A percentile compares a stretch with the other conserved stretches of the same genome.
Evolutionary conservation across 1,140 invertebrate species (phyloP).

Genomic region (Megathymus violae): DNA sequence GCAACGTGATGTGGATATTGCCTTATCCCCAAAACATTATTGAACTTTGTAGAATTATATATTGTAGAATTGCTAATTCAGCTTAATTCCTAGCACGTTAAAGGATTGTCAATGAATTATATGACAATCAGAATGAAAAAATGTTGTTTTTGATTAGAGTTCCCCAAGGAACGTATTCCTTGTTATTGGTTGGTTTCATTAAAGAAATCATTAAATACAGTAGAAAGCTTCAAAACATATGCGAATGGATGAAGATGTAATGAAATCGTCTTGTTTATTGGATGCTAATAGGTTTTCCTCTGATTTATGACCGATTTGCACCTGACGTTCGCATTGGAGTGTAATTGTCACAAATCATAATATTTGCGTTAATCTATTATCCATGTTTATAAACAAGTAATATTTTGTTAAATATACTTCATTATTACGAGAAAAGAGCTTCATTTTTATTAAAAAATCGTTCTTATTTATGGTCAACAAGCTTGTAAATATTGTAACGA

Average conservation of each 20-base stretch:
- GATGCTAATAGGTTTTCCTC: conserved; percentile 42
- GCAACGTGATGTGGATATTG: not conserved
- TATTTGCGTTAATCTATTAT: conserved; percentile 53
- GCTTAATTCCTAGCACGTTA: not conserved
- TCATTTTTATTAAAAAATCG: not conserved
- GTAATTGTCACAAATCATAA: conserved; percentile 62
- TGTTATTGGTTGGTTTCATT: too few species aligned
- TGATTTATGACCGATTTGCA: conserved; percentile 51
- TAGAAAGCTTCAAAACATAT: too few species aligned
- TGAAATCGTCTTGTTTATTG: not conserved
- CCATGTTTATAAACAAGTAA: conserved; percentile 49
- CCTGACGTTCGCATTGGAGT: conserved; percentile 50
- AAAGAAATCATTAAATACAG: too few species aligned
- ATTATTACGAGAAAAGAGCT: conserved; percentile 28
- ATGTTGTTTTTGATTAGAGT: too few species aligned
- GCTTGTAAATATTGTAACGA: too few species aligned
- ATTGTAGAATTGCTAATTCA: conserved; percentile 7
- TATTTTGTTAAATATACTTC: conserved; percentile 55
- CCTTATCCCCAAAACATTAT: conserved; percentile 6
- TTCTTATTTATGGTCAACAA: not conserved
- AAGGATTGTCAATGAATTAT: conserved; percentile 9
- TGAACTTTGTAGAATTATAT: conserved; percentile 16
- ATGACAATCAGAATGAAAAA: conserved; percentile 4
- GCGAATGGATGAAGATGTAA: not conserved
- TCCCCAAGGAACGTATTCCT: too few species aligned